Percentiles rank a stretch among this genome's conserved stretches.
These are phyloP conservation scores for Papilio polytes DNA, from an alignment of 1,140 invertebrate species.

Conservation along the genomic window DNA sequence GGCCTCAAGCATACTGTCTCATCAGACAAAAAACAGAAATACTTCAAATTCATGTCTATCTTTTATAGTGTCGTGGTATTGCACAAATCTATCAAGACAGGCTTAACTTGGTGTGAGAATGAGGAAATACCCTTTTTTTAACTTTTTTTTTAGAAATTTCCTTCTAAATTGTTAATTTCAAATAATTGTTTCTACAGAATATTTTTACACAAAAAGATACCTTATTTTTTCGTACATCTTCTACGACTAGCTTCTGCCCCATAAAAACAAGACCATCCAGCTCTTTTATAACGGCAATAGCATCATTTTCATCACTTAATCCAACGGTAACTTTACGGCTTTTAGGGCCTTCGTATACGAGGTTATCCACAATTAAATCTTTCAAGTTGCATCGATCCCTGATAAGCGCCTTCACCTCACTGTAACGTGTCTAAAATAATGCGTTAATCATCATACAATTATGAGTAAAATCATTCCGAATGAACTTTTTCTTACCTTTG, in stretches of 20 bases:
- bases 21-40: too few relatives aligned
- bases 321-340: slow-evolving; percentile 62
- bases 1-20: too few relatives aligned
- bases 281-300: slow-evolving; percentile 53
- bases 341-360: slow-evolving; percentile 47
- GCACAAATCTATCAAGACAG: too few relatives aligned
- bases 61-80: too few relatives aligned
- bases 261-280: slow-evolving; percentile 54
- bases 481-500: slow-evolving; percentile 49
- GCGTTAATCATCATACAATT: slow-evolving; percentile 2
- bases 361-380: slow-evolving; percentile 65
- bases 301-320: slow-evolving; percentile 59
- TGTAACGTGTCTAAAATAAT: slow-evolving; percentile 54
- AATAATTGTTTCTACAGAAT: not conserved
- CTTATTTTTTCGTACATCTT: slow-evolving; percentile 58
- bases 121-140: too few relatives aligned
- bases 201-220: slow-evolving; percentile 36
- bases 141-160: too few relatives aligned
- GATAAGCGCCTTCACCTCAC: slow-evolving; percentile 59
- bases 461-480: not conserved
- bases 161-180: too few relatives aligned
- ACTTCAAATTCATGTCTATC: too few relatives aligned
- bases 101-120: too few relatives aligned
- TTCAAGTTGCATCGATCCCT: slow-evolving; percentile 54
- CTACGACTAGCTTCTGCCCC: slow-evolving; percentile 56